Conservation (phyloP, 53 echinoderm and acorn worm genomes). For the Patiria pectinifera region DNA sequence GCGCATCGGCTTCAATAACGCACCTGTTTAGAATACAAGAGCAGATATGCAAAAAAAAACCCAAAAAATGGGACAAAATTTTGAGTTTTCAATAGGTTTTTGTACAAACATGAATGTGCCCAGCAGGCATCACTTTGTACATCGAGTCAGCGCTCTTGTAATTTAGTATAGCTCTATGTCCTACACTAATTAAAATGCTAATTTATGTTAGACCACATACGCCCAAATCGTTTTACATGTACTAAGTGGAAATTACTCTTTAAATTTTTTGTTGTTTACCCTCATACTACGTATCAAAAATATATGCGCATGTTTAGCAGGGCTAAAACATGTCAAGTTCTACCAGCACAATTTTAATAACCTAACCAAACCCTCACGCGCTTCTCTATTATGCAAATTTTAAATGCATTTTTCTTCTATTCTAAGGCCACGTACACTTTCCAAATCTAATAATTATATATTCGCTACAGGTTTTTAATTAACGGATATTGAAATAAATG, state of each 20-base stretch:
- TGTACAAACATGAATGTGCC: too few relatives aligned
- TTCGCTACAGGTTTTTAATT: not conserved
- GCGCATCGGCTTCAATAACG: too few relatives aligned
- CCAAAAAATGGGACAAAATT: too few relatives aligned
- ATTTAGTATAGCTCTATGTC: too few relatives aligned
- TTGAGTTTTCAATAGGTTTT: too few relatives aligned
- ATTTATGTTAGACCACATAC: too few relatives aligned
- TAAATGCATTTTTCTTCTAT: not conserved
- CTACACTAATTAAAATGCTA: too few relatives aligned
- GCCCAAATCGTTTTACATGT: not conserved
- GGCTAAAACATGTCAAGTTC: not conserved
- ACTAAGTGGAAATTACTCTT: not conserved
- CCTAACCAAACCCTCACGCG: not conserved
- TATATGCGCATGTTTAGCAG: not conserved
- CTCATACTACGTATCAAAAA: not conserved
- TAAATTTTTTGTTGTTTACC: not conserved
- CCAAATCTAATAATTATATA: not conserved
- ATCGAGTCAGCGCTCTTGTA: too few relatives aligned
- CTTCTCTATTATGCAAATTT: not conserved
- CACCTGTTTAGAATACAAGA: too few relatives aligned
- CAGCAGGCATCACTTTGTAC: too few relatives aligned
- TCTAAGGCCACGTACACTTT: not conserved
- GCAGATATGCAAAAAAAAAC: too few relatives aligned
- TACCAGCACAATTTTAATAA: not conserved
- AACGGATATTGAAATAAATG: constrained; percentile 12